A percentile compares a stretch with the other conserved stretches of the same genome.
Evolutionary conservation across 2,113 vertebrate genomes (phyloP).

Genomic region (Xenus cinereus): DNA sequence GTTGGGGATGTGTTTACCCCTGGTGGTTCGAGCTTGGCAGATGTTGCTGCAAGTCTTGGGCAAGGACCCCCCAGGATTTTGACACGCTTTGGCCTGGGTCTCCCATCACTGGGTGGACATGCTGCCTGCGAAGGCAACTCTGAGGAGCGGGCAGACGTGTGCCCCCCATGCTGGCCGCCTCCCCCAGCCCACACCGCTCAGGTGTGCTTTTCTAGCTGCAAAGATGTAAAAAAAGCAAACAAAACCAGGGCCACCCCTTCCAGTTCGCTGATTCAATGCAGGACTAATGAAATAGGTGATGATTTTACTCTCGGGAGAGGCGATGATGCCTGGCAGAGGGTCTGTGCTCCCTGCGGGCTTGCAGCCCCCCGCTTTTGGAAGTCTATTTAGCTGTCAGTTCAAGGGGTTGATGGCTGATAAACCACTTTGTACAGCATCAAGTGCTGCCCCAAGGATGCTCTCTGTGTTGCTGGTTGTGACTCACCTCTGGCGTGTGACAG

Average conservation of each 20-base stretch:
- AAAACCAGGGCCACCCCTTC: not conserved
- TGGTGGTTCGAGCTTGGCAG: not conserved
- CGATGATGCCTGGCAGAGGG: not conserved
- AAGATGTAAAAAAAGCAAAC: not conserved
- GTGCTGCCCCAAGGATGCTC: not conserved
- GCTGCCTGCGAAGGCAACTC: not conserved
- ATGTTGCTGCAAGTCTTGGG: rapidly evolving
- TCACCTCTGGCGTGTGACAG: not conserved
- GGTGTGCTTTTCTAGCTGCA: not conserved
- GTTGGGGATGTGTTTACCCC: not conserved
- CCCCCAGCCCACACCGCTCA: not conserved
- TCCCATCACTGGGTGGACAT: rapidly evolving
- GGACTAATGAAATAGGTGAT: not conserved
- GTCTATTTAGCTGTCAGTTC: not conserved
- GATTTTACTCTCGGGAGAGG: not conserved
- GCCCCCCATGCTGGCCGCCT: not conserved
- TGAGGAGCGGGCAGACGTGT: rapidly evolving
- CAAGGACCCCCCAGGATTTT: not conserved
- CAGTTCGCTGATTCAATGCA: not conserved
- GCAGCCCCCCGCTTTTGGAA: not conserved
- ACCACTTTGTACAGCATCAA: too few species aligned
- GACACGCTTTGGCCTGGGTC: not conserved
- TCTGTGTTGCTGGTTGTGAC: rapidly evolving
- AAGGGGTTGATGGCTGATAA: not conserved
- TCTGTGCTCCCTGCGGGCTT: not conserved